phyloP scores from a whole-genome alignment of 37 sponge, comb jelly and placozoan genomes.

The Halisarca cf. caerulea region DNA sequence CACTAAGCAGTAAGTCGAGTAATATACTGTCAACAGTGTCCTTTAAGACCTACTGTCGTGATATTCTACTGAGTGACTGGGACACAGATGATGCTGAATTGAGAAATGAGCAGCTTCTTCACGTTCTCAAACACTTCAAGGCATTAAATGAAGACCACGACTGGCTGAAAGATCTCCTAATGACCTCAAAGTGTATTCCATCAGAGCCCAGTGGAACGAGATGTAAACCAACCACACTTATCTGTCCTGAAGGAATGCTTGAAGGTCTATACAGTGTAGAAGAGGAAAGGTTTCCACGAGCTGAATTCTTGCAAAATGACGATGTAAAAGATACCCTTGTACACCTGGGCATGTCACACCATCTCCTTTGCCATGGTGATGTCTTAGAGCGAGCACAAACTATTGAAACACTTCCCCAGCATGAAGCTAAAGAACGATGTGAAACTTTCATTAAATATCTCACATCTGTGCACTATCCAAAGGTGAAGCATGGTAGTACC shows the following conservation, averaged over 20 bases:
- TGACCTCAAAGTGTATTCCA: constrained; percentile 36
- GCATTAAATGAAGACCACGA: background rate
- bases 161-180: constrained; percentile 40
- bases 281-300: constrained; percentile 56
- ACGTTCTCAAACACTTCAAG: background rate
- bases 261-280: constrained; percentile 8
- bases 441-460: constrained; percentile 24
- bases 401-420: background rate
- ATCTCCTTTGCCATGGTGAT: constrained; percentile 18
- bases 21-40: too few relatives aligned
- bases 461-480: background rate
- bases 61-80: too few relatives aligned
- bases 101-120: background rate
- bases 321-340: background rate
- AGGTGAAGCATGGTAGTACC: background rate
- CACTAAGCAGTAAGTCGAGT: too few relatives aligned
- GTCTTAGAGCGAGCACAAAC: constrained; percentile 45
- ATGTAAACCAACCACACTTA: constrained; percentile 9
- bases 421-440: constrained; percentile 29
- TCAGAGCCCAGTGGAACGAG: background rate
- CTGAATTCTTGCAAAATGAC: background rate
- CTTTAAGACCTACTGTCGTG: too few relatives aligned
- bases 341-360: constrained; percentile 38
- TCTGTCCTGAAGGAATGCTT: constrained; percentile 29
- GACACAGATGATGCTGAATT: too few relatives aligned